Conservation (phyloP, 2,888 invertebrate species). For the Hybos culiciformis region DNA sequence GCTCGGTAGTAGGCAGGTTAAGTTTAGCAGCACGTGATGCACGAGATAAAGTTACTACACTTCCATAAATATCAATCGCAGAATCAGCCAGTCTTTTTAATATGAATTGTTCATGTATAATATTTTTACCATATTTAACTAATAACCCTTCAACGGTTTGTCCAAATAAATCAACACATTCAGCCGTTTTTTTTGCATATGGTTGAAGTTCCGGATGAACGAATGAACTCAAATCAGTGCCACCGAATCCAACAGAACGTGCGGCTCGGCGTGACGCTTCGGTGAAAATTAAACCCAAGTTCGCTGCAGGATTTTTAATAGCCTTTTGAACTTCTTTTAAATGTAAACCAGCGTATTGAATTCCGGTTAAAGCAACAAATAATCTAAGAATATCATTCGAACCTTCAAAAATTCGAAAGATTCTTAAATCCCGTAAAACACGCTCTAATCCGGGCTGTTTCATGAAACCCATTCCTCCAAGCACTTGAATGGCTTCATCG, state of each 20-base stretch:
- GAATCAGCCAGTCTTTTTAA: conserved; percentile 77
- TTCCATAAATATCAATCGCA: conserved; percentile 79
- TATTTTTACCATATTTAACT: conserved; percentile 68
- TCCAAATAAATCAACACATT: conserved; percentile 34
- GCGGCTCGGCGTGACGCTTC: conserved; percentile 73
- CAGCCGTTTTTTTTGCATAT: conserved; percentile 50
- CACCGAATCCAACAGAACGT: conserved; percentile 64
- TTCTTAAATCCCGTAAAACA: conserved; percentile 84
- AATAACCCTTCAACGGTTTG: conserved; percentile 60
- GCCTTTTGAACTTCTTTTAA: conserved; percentile 86
- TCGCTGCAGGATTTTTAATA: conserved; percentile 80
- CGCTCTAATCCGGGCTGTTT: conserved; percentile 79
- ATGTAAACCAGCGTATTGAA: conserved; percentile 88
- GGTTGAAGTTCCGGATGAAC: conserved; percentile 58
- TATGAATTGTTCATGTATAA: conserved; percentile 82
- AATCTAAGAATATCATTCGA: conserved; percentile 94
- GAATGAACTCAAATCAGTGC: conserved; percentile 47
- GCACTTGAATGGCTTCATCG: conserved; percentile 94
- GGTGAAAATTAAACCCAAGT: conserved; percentile 78
- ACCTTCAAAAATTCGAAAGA: conserved; percentile 98
- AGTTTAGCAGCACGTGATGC: conserved; percentile 56
- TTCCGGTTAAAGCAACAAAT: conserved; percentile 90
- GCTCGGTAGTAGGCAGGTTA: conserved; percentile 50
- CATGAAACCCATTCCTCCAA: conserved; percentile 98
- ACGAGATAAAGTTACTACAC: conserved; percentile 72